Percentiles rank a stretch among this genome's conserved stretches.
Conservation (phyloP, 2,797 vertebrate genomes). For the Otolemur crassicaudatus region DNA sequence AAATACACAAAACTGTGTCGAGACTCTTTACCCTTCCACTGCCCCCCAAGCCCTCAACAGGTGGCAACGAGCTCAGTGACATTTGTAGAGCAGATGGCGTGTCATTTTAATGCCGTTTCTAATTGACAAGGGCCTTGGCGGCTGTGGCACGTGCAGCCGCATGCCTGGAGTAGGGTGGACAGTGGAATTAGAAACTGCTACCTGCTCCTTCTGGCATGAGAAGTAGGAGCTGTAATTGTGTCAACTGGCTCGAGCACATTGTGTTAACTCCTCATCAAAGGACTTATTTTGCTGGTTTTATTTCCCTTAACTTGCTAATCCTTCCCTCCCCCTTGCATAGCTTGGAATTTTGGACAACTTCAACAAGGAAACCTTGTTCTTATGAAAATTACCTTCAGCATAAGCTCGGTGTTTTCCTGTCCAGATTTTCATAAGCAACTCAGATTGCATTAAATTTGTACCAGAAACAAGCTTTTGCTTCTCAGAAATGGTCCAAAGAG, state of each 20-base stretch:
- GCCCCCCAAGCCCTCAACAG: constrained; percentile 76
- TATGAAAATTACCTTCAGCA: constrained; percentile 56
- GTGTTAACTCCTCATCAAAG: constrained; percentile 50
- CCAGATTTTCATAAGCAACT: constrained; percentile 60
- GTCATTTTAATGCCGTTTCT: constrained; percentile 79
- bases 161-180: constrained; percentile 18
- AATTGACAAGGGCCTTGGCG: constrained; percentile 74
- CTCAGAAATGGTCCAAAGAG: constrained; percentile 34
- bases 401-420: constrained; percentile 63
- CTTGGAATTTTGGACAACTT: constrained; percentile 52
- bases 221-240: background rate
- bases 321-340: background rate
- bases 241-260: constrained; percentile 25
- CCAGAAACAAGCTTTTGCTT: constrained; percentile 45
- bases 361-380: constrained; percentile 64
- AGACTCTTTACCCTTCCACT: constrained; percentile 54
- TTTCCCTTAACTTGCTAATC: constrained; percentile 50
- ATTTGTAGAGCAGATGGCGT: constrained; percentile 88
- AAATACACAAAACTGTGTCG: constrained; percentile 81
- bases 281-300: constrained; percentile 63
- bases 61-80: constrained; percentile 82
- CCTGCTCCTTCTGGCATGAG: constrained; percentile 66
- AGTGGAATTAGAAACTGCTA: constrained; percentile 3
- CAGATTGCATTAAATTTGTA: constrained; percentile 42
- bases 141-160: constrained; percentile 20